These are phyloP conservation scores for Monarcha castaneiventris DNA, from an alignment of 2,113 vertebrate genomes.

Conservation along the genomic window DNA sequence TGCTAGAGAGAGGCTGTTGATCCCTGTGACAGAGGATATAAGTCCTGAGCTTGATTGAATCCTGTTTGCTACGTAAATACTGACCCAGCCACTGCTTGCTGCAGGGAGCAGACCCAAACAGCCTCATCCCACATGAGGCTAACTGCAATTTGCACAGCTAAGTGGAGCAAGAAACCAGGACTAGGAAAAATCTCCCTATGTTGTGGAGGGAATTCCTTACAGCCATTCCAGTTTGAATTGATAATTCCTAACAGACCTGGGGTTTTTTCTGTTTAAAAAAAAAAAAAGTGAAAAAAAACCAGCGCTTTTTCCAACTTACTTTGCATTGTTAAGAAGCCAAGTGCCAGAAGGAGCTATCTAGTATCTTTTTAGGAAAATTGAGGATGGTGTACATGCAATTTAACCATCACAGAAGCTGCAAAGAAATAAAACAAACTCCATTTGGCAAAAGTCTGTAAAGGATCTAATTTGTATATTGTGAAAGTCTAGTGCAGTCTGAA, in stretches of 20 bases:
- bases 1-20: neutral
- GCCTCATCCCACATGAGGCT: neutral
- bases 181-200: neutral
- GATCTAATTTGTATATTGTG: neutral
- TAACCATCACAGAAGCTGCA: neutral
- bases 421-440: neutral
- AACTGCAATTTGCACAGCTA: neutral
- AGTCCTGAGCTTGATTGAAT: neutral
- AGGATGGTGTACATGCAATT: neutral
- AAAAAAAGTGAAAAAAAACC: too few relatives aligned
- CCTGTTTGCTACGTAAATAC: neutral
- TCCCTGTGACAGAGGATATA: neutral
- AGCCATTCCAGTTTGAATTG: neutral
- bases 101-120: neutral
- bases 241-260: neutral
- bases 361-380: neutral
- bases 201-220: neutral
- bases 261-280: accelerated
- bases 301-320: neutral
- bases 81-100: neutral
- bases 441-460: neutral
- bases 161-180: neutral
- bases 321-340: neutral
- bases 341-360: neutral
- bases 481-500: neutral